These are phyloP conservation scores for Podarcis cretensis DNA, from an alignment of 2,113 vertebrate species.

Conservation along the genomic window DNA sequence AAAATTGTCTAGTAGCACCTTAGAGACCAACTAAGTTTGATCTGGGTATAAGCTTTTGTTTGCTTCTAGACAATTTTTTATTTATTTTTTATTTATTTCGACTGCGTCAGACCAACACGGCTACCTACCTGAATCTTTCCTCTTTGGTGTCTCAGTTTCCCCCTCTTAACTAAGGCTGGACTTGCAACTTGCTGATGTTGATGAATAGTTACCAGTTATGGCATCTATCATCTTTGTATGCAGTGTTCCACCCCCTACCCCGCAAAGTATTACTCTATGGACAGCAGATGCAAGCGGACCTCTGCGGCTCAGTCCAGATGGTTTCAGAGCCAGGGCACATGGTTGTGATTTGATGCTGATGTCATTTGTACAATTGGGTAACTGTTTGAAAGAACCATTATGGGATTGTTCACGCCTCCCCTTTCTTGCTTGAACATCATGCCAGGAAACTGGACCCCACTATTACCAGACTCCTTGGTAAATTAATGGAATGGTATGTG, in stretches of 20 bases:
- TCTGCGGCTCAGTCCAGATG: neutral
- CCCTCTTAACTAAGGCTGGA: neutral
- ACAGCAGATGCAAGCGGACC: neutral
- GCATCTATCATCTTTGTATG: neutral
- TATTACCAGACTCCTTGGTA: accelerated
- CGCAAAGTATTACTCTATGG: accelerated
- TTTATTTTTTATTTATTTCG: no score
- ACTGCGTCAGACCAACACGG: no score
- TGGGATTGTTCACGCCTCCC: accelerated
- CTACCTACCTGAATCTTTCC: no score
- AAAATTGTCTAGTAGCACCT: no score
- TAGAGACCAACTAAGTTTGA: no score
- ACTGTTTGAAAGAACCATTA: neutral
- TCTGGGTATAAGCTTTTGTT: no score
- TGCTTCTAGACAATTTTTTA: no score
- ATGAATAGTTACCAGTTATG: slow-evolving; percentile 7
- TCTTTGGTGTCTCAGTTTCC: neutral
- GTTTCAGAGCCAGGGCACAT: neutral
- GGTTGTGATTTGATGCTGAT: neutral
- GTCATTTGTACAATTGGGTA: neutral
- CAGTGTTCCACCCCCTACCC: neutral
- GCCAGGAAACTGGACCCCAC: neutral
- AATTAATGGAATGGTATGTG: neutral
- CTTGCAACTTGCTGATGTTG: neutral
- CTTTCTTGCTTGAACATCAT: neutral